These are phyloP conservation scores for Doris montereyensis DNA, from an alignment of 2,888 invertebrate species.

Conservation along the genomic window DNA sequence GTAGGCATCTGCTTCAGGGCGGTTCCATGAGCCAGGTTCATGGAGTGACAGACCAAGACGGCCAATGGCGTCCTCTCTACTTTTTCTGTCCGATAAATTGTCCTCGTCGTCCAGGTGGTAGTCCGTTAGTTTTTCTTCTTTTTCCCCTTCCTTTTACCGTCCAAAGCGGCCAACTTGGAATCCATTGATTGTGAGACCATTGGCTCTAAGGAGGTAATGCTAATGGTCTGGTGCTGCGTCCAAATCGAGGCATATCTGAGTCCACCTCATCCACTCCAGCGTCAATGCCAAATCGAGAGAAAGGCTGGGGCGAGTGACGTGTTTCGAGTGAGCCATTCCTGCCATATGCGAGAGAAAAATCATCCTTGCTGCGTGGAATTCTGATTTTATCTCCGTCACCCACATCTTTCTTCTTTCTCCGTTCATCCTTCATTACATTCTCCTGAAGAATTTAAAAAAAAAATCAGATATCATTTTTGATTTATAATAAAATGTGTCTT, in stretches of 20 bases:
- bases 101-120: neutral
- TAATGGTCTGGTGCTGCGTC: slow-evolving; percentile 15
- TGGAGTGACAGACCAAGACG: neutral
- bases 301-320: too few relatives aligned
- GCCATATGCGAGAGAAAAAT: too few relatives aligned
- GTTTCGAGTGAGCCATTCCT: too few relatives aligned
- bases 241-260: slow-evolving; percentile 11
- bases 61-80: neutral
- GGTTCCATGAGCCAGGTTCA: neutral
- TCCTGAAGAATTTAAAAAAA: slow-evolving; percentile 31
- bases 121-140: neutral
- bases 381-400: neutral
- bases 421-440: slow-evolving; percentile 25
- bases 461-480: slow-evolving; percentile 39
- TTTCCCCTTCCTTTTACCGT: neutral
- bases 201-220: slow-evolving; percentile 47
- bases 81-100: neutral
- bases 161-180: neutral
- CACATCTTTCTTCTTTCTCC: slow-evolving; percentile 13
- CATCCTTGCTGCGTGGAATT: neutral
- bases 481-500: too few relatives aligned
- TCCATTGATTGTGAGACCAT: slow-evolving; percentile 48
- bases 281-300: neutral
- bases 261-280: neutral
- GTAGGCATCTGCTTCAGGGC: neutral